Evolutionary conservation across 2,797 vertebrate species (phyloP).

Genomic region (Miichthys miiuy): DNA sequence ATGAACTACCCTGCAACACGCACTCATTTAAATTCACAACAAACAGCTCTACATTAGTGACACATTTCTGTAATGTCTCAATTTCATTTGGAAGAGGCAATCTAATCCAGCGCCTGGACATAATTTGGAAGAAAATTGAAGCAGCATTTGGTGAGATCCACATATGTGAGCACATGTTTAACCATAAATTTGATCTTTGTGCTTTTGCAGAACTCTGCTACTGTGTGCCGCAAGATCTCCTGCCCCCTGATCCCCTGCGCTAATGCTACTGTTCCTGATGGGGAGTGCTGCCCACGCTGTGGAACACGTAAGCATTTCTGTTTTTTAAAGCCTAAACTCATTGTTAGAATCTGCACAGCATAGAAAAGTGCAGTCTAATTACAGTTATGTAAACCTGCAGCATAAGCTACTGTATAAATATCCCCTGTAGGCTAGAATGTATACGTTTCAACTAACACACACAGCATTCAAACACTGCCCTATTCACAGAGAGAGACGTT

Average conservation of each 20-base stretch:
- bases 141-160: slow-evolving; percentile 2
- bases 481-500: slow-evolving; percentile 47
- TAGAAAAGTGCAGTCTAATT: slow-evolving; percentile 22
- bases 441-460: slow-evolving; percentile 36
- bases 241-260: slow-evolving; percentile 96
- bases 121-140: slow-evolving; percentile 6
- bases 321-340: neutral
- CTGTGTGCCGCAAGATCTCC: slow-evolving; percentile 96
- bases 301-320: slow-evolving; percentile 88
- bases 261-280: slow-evolving; percentile 95
- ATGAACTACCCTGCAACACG: neutral
- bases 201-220: slow-evolving; percentile 91
- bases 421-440: slow-evolving; percentile 2
- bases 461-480: slow-evolving; percentile 35
- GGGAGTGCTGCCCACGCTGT: slow-evolving; percentile 98
- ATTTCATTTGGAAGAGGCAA: neutral
- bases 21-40: slow-evolving; percentile 32
- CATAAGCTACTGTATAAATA: slow-evolving; percentile 30
- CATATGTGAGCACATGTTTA: neutral
- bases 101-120: slow-evolving; percentile 9
- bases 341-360: slow-evolving; percentile 9
- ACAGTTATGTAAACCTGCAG: slow-evolving; percentile 21
- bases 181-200: slow-evolving; percentile 30
- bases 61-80: neutral
- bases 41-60: slow-evolving; percentile 4